phyloP scores from a whole-genome alignment of 2,888 invertebrate genomes.

The Oxycera nigricornis region DNA sequence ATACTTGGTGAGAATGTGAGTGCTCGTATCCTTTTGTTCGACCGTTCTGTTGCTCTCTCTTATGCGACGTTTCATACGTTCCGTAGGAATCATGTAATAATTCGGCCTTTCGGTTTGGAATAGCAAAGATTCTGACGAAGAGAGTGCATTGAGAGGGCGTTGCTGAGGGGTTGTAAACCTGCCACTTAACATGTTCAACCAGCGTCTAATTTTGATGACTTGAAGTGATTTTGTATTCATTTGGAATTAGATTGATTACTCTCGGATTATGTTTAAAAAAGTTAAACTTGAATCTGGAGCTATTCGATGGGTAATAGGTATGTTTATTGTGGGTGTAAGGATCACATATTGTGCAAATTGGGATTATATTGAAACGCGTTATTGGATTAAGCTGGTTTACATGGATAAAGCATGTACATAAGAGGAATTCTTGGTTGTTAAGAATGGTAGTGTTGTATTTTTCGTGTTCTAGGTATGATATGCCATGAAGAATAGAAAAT shows the following conservation, averaged over 20 bases:
- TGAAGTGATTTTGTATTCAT: slow-evolving; percentile 46
- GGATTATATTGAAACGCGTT: not conserved
- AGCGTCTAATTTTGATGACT: slow-evolving; percentile 40
- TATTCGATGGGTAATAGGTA: not conserved
- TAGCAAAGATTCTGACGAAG: not conserved
- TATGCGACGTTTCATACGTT: not conserved
- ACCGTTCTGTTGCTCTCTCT: not conserved
- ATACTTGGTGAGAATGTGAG: slow-evolving; percentile 12
- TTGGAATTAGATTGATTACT: slow-evolving; percentile 46
- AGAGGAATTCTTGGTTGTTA: too few relatives aligned
- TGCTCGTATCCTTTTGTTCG: not conserved
- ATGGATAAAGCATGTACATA: too few relatives aligned
- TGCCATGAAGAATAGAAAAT: too few relatives aligned
- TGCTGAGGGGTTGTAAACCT: slow-evolving; percentile 42
- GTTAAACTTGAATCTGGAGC: slow-evolving; percentile 12
- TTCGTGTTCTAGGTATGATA: too few relatives aligned
- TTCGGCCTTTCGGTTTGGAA: slow-evolving; percentile 18
- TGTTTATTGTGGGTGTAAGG: not conserved
- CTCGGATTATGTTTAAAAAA: slow-evolving; percentile 34
- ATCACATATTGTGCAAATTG: not conserved
- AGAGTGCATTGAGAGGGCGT: slow-evolving; percentile 38
- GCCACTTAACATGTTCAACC: slow-evolving; percentile 45
- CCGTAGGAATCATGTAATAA: not conserved
- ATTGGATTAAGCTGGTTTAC: not conserved
- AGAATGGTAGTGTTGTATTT: too few relatives aligned